phyloP scores from a whole-genome alignment of 2,113 vertebrate genomes.

The Atrichornis clamosus region DNA sequence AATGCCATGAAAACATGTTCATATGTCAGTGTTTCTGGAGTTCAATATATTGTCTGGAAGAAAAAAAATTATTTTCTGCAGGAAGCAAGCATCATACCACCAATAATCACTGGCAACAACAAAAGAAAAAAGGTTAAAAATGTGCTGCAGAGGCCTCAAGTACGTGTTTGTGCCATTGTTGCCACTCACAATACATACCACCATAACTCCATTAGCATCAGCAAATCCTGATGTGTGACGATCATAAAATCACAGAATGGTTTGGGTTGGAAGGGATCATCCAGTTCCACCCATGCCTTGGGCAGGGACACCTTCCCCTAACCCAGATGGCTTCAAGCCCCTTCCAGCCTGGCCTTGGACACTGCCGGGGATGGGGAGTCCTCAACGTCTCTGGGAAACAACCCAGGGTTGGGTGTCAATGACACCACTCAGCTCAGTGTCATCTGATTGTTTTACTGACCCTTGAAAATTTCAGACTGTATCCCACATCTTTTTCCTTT shows the following conservation, averaged over 20 bases:
- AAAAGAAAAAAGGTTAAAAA: background rate
- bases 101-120: background rate
- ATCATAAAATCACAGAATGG: too few relatives aligned
- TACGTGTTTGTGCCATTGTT: background rate
- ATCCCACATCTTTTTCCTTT: background rate
- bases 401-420: background rate
- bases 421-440: rapidly evolving
- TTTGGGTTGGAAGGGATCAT: background rate
- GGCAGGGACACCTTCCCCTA: background rate
- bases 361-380: too few relatives aligned
- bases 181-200: background rate
- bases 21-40: background rate
- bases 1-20: background rate
- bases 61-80: background rate
- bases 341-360: rapidly evolving
- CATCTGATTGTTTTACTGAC: background rate
- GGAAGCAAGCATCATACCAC: background rate
- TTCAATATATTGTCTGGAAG: background rate
- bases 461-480: background rate
- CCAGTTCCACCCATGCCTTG: rapidly evolving
- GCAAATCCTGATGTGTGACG: background rate
- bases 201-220: background rate
- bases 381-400: too few relatives aligned
- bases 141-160: background rate
- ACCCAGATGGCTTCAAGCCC: background rate